Conservation (phyloP, 2,113 vertebrate genomes). For the Brachyhypopomus gauderio region DNA sequence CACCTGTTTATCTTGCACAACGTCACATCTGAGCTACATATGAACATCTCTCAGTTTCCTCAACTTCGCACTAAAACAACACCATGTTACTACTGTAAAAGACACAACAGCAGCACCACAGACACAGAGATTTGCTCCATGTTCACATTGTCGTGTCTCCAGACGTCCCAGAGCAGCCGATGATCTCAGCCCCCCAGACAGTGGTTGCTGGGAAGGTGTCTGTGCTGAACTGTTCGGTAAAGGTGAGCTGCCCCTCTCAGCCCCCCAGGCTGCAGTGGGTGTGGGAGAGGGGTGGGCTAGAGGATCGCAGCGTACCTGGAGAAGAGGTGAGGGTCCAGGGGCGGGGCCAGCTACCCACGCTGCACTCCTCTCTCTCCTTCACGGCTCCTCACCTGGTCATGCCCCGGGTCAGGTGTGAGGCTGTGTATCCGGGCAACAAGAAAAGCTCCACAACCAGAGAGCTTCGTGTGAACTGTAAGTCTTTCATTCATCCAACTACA, state of each 20-base stretch:
- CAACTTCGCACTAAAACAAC: too few species aligned
- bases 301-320: slow-evolving; percentile 42
- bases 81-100: too few species aligned
- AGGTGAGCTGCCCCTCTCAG: slow-evolving; percentile 66
- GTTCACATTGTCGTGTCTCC: neutral
- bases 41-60: too few species aligned
- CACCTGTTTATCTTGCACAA: too few species aligned
- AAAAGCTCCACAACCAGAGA: slow-evolving; percentile 28
- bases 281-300: slow-evolving; percentile 59
- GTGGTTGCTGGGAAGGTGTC: slow-evolving; percentile 70
- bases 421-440: slow-evolving; percentile 56
- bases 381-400: slow-evolving; percentile 64
- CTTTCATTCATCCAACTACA: neutral
- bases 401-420: slow-evolving; percentile 70
- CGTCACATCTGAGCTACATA: too few species aligned
- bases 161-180: slow-evolving; percentile 68
- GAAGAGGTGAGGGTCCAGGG: slow-evolving; percentile 36
- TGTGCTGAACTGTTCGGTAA: slow-evolving; percentile 72
- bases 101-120: too few species aligned
- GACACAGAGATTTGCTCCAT: neutral
- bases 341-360: slow-evolving; percentile 42
- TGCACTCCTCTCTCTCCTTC: slow-evolving; percentile 67
- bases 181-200: slow-evolving; percentile 61
- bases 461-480: slow-evolving; percentile 75
- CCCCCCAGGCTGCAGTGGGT: slow-evolving; percentile 70